Percentiles rank a stretch among this genome's conserved stretches.
Conservation (phyloP, 1,140 invertebrate genomes). For the Zaprionus ornatus region DNA sequence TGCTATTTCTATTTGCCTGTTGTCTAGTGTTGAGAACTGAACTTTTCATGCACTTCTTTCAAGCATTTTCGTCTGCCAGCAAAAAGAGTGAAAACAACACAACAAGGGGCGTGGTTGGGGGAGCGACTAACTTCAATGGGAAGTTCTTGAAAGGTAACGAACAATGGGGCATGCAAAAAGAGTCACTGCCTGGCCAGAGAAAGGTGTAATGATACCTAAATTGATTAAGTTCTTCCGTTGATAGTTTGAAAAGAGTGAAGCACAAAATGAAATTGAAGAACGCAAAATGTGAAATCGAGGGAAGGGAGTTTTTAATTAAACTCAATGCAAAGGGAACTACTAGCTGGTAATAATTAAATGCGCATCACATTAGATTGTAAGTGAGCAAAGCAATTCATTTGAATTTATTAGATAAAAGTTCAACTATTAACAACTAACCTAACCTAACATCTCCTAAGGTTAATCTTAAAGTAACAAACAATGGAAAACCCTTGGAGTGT, state of each 20-base stretch:
- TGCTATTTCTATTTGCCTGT: conserved; percentile 25
- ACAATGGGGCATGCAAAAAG: conserved; percentile 31
- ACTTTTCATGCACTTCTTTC: conserved; percentile 54
- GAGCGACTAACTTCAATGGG: conserved; percentile 52
- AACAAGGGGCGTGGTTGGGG: not conserved
- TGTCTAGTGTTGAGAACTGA: conserved; percentile 41
- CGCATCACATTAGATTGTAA: not conserved
- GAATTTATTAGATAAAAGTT: not conserved
- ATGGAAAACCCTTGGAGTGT: not conserved
- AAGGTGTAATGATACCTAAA: conserved; percentile 37
- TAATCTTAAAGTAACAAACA: not conserved
- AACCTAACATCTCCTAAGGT: not conserved
- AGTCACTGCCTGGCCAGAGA: conserved; percentile 3
- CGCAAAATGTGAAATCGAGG: not conserved
- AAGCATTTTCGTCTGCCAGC: conserved; percentile 29
- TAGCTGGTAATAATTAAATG: not conserved
- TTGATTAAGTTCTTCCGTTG: conserved; percentile 46
- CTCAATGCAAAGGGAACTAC: not conserved
- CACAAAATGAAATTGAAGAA: not conserved
- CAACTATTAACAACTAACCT: not conserved
- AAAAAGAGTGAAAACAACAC: conserved; percentile 10
- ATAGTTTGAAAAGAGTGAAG: not conserved
- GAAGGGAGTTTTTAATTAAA: not conserved
- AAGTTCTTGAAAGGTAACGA: conserved; percentile 42
- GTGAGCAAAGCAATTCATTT: not conserved